Percentiles rank a stretch among this genome's conserved stretches.
phyloP scores from a whole-genome alignment of 2,797 vertebrate genomes.

The Bucorvus abyssinicus region DNA sequence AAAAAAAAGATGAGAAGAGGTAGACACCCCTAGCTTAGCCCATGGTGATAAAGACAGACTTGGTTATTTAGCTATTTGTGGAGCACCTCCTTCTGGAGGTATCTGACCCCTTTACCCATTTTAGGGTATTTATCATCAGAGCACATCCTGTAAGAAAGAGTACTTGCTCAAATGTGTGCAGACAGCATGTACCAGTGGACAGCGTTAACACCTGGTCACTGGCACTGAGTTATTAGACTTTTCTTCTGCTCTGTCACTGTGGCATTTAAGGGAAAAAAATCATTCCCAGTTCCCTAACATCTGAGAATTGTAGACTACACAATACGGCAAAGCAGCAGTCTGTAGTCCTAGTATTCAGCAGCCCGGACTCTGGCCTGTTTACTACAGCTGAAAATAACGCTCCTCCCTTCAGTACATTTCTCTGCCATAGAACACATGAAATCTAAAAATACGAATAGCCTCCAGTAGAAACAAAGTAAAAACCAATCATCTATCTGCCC shows the following conservation, averaged over 20 bases:
- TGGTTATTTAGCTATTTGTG: neutral
- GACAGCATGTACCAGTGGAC: neutral
- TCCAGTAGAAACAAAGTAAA: neutral
- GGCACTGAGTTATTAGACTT: neutral
- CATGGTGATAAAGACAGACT: neutral
- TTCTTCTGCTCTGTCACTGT: neutral
- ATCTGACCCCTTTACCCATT: neutral
- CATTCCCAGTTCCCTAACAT: neutral
- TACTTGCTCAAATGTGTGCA: neutral
- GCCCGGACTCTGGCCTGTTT: neutral
- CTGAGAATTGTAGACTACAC: accelerated
- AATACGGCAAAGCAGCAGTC: neutral
- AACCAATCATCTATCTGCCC: neutral
- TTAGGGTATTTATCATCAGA: neutral
- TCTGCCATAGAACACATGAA: neutral
- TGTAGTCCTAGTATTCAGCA: neutral
- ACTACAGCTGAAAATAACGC: neutral
- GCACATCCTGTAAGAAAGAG: neutral
- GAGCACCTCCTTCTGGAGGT: neutral
- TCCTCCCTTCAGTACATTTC: neutral
- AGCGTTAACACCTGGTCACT: neutral
- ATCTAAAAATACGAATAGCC: neutral
- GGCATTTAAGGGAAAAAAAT: neutral
- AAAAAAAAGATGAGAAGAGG: neutral
- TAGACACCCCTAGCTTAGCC: neutral